Conservation (phyloP, 2,797 vertebrate species). For the Hafferia zeledoni region DNA sequence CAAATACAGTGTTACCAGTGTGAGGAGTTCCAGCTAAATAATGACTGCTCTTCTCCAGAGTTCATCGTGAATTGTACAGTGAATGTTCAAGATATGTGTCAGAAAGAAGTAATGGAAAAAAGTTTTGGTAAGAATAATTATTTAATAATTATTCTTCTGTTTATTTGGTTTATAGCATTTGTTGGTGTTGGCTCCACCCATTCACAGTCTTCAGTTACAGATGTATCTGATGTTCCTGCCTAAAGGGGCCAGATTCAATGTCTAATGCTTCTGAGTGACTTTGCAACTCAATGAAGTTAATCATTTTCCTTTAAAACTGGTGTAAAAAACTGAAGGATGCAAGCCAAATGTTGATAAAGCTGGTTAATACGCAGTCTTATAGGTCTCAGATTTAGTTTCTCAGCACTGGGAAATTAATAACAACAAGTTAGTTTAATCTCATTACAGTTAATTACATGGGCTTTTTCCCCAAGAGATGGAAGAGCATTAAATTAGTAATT, state of each 20-base stretch:
- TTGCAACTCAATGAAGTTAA: not conserved
- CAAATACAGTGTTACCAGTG: slow-evolving; percentile 99
- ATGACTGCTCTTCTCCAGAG: slow-evolving; percentile 93
- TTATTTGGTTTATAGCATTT: not conserved
- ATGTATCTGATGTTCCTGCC: not conserved
- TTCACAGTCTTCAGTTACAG: not conserved
- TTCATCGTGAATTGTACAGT: slow-evolving; percentile 97
- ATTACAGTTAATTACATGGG: slow-evolving; percentile 78
- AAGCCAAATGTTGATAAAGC: slow-evolving; percentile 13
- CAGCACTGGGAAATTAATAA: slow-evolving; percentile 65
- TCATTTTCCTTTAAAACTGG: not conserved
- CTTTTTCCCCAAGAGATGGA: slow-evolving; percentile 64
- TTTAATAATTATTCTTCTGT: not conserved
- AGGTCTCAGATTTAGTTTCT: slow-evolving; percentile 52
- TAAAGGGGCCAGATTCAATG: not conserved
- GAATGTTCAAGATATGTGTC: slow-evolving; percentile 97
- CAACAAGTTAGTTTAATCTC: slow-evolving; percentile 75
- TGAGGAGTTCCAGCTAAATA: slow-evolving; percentile 92
- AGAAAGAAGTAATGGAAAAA: slow-evolving; percentile 96
- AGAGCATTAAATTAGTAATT: slow-evolving; percentile 70
- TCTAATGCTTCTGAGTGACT: not conserved
- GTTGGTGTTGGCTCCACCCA: not conserved
- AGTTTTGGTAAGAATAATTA: slow-evolving; percentile 84
- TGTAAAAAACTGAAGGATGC: not conserved
- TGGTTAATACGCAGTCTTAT: slow-evolving; percentile 39